These are phyloP conservation scores for Limnephilus marmoratus DNA, from an alignment of 2,888 invertebrate genomes.

Conservation along the genomic window DNA sequence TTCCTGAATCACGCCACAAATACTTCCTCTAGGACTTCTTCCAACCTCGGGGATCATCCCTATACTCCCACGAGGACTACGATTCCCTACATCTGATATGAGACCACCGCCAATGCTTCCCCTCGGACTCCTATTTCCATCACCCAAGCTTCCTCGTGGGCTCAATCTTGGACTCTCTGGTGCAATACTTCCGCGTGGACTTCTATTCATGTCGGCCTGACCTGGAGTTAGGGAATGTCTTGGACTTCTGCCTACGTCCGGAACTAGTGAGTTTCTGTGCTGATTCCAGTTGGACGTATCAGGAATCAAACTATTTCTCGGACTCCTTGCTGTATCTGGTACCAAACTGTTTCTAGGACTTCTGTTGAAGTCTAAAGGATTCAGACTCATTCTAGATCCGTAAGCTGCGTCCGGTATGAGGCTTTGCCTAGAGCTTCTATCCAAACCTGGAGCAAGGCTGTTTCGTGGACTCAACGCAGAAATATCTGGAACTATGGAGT, in stretches of 20 bases:
- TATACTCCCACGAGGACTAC: conserved; percentile 81
- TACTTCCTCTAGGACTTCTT: conserved; percentile 78
- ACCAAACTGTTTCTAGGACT: conserved; percentile 76
- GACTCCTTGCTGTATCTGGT: conserved; percentile 77
- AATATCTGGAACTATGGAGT: conserved; percentile 80
- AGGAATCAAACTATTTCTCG: conserved; percentile 79
- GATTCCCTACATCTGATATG: conserved; percentile 70
- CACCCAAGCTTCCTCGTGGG: conserved; percentile 80
- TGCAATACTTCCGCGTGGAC: conserved; percentile 80
- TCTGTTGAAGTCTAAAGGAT: conserved; percentile 78
- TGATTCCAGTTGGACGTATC: conserved; percentile 78
- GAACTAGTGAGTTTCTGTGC: conserved; percentile 81
- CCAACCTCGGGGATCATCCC: conserved; percentile 73
- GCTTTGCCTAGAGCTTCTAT: conserved; percentile 77
- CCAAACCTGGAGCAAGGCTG: conserved; percentile 74
- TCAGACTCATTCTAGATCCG: conserved; percentile 78
- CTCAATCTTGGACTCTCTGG: conserved; percentile 76
- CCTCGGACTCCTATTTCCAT: conserved; percentile 75
- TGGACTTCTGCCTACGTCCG: conserved; percentile 80
- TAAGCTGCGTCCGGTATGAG: conserved; percentile 78
- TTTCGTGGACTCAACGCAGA: conserved; percentile 77
- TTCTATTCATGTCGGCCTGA: conserved; percentile 71
- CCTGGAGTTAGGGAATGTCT: conserved; percentile 77
- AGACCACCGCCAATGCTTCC: conserved; percentile 78
- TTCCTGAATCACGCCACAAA: conserved; percentile 75